Base-by-base conservation (phyloP, 1,140 invertebrate species). In the Drosophila nigromelanica region DNA sequence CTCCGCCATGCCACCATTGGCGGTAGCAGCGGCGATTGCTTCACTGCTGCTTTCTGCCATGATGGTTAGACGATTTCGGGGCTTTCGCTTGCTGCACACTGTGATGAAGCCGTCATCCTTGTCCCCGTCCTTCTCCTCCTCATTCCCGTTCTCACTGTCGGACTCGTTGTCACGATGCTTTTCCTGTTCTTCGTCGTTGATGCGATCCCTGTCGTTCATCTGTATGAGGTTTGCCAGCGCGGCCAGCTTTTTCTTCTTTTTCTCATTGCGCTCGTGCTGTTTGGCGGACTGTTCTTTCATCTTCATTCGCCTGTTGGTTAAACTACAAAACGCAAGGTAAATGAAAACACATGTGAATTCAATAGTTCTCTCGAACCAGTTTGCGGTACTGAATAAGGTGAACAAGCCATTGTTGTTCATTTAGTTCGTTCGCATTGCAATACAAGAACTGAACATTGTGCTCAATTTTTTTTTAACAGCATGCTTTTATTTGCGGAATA, bases 171-270 rank as follows among this genome's bases (percentile, higher is more conserved):
- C 71, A 3, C 55, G 63, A 2, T 54, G 67, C 24, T 56, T 85
- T 35, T 43, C 72, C 66, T 67, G 14, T 50, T 77, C 80, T 4
- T 76, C 77, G 51, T 75, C 76, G 43, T 89, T 76, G 11, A 85
- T 10, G 50, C 92, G 86, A 67, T 95, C 94, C 50, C 92, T 92
- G 66, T 95, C 94, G 81, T 95, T 95, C 30, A 95, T 90, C 87
- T 93, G 93, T 35, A 94, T 92, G 43, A 95, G 91, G 87, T 94
- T 93, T 12, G 94, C 92, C 73, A 94, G 92, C 3, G 94, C 94
- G 15, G 93, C 92, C 76, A 94, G 92, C 92, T 95, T 95, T 86
- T 94, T 94, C 72, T 93, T 93, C 73, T 95, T 95, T 56, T 93
- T 95, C 74, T 95, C 94, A 63, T 93, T 91, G 67, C 94, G 92